Evolutionary conservation across 1,140 invertebrate species (phyloP).

Genomic region (Drosophila melanica): DNA sequence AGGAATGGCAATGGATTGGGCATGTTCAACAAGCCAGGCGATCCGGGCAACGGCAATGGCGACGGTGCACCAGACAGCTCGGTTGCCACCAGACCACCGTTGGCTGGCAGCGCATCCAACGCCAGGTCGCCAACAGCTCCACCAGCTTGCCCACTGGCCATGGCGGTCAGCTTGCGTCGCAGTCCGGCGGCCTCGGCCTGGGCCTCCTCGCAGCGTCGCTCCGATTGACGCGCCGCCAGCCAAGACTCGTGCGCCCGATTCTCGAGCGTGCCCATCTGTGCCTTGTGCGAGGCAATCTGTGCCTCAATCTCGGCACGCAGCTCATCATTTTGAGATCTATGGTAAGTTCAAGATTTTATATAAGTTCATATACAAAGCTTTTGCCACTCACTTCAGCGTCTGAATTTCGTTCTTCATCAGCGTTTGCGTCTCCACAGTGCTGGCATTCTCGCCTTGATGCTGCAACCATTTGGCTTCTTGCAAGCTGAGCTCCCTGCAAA

Average conservation of each 20-base stretch:
- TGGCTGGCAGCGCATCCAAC: slow-evolving; percentile 8
- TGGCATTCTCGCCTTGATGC: slow-evolving; percentile 92
- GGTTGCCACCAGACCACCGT: slow-evolving; percentile 56
- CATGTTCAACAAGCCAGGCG: slow-evolving; percentile 70
- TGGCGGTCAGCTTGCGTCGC: slow-evolving; percentile 88
- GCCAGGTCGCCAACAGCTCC: slow-evolving; percentile 19
- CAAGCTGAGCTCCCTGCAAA: slow-evolving; percentile 89
- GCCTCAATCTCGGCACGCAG: slow-evolving; percentile 91
- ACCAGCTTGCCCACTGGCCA: slow-evolving; percentile 46
- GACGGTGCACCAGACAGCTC: slow-evolving; percentile 66
- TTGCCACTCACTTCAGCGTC: slow-evolving; percentile 88
- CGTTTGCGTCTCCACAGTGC: slow-evolving; percentile 90
- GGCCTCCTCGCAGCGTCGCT: slow-evolving; percentile 90
- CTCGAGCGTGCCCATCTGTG: slow-evolving; percentile 89
- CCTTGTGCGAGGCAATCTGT: slow-evolving; percentile 91
- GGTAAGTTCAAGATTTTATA: neutral
- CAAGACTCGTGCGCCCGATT: slow-evolving; percentile 91
- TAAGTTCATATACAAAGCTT: slow-evolving; percentile 9
- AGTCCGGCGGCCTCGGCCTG: slow-evolving; percentile 90
- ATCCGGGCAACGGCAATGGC: slow-evolving; percentile 75
- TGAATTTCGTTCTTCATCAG: slow-evolving; percentile 91
- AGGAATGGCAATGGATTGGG: slow-evolving; percentile 85
- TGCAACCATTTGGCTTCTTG: slow-evolving; percentile 93
- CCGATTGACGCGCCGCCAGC: slow-evolving; percentile 89
- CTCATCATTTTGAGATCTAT: slow-evolving; percentile 88